Percentiles rank a stretch among this genome's conserved stretches.
phyloP scores from a whole-genome alignment of 2,797 vertebrate species.

The Pangasius mekongensis region DNA sequence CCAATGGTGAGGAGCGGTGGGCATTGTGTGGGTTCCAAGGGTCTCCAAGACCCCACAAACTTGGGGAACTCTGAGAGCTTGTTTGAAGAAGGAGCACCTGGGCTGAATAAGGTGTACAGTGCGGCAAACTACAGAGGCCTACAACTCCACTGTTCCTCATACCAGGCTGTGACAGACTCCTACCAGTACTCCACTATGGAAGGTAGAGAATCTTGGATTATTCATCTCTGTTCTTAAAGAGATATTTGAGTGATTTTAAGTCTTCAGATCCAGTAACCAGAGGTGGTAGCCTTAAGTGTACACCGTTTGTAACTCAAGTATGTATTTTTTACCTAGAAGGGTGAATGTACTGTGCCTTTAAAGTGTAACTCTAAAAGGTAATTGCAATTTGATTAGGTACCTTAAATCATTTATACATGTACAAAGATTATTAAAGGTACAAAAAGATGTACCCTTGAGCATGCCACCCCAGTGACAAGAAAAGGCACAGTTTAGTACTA shows the following conservation, averaged over 20 bases:
- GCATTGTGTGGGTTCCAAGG: constrained; percentile 70
- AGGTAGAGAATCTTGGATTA: constrained; percentile 74
- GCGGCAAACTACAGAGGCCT: constrained; percentile 81
- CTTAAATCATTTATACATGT: not conserved
- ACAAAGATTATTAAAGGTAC: not conserved
- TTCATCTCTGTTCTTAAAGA: not conserved
- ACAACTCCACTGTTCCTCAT: constrained; percentile 82
- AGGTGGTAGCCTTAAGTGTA: not conserved
- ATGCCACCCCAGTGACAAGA: not conserved
- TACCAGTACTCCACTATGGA: constrained; percentile 84
- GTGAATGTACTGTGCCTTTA: not conserved
- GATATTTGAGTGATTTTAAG: not conserved
- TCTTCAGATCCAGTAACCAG: not conserved
- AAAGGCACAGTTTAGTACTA: not conserved
- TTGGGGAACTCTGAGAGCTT: constrained; percentile 70
- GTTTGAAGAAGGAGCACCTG: constrained; percentile 72
- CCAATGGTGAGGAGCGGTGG: constrained; percentile 58
- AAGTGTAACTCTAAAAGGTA: not conserved
- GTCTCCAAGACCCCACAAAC: constrained; percentile 66
- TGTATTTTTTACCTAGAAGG: not conserved
- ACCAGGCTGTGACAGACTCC: constrained; percentile 77
- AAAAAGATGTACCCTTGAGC: not conserved
- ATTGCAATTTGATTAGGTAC: not conserved
- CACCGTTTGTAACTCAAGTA: not conserved
- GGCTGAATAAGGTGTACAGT: constrained; percentile 81